Evolutionary conservation across 2,797 vertebrate genomes (phyloP).

Genomic region (Sebastes vulpes): DNA sequence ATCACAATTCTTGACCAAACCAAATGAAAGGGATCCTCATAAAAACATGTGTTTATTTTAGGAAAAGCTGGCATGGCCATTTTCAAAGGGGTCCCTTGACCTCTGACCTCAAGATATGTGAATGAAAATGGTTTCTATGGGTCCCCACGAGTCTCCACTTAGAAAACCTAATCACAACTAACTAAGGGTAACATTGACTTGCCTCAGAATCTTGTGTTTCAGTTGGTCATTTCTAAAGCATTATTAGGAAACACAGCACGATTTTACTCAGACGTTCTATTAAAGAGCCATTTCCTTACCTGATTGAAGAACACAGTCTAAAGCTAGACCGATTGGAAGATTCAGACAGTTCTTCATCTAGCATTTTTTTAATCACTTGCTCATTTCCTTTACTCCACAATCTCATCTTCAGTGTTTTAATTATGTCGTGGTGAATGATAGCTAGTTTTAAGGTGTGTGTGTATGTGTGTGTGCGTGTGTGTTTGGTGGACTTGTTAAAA

Average conservation of each 20-base stretch:
- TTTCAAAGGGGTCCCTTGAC: too few relatives aligned
- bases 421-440: constrained; percentile 72
- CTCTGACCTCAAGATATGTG: too few relatives aligned
- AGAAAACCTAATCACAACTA: background rate
- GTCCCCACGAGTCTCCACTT: background rate
- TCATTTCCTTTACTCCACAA: constrained; percentile 79
- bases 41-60: too few relatives aligned
- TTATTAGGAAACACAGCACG: constrained; percentile 22
- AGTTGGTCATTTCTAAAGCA: background rate
- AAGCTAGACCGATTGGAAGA: constrained; percentile 57
- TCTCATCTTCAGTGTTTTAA: constrained; percentile 82
- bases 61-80: too few relatives aligned
- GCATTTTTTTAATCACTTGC: constrained; percentile 72
- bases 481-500: constrained; percentile 67
- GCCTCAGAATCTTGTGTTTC: background rate
- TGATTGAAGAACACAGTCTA: constrained; percentile 44
- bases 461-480: constrained; percentile 38
- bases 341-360: constrained; percentile 61
- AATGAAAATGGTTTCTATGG: too few relatives aligned
- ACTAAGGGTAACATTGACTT: background rate
- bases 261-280: constrained; percentile 21
- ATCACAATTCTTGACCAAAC: background rate
- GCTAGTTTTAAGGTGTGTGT: constrained; percentile 50
- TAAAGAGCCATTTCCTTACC: constrained; percentile 39
- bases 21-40: background rate